Percentiles rank a stretch among this genome's conserved stretches.
Conservation (phyloP, 2,797 vertebrate species). For the Malurus splendens region DNA sequence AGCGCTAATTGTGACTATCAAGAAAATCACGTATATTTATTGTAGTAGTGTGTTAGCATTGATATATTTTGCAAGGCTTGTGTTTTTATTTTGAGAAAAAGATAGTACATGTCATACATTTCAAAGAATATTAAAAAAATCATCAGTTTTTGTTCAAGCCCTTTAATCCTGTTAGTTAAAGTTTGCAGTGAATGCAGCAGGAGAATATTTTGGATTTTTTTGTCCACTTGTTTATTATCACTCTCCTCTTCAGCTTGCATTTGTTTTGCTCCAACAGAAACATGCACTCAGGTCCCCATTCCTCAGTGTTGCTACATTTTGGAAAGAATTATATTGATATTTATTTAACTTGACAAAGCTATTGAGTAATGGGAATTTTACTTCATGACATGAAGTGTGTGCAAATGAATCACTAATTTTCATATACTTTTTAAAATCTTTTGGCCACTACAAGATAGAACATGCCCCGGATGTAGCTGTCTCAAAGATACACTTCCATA, state of each 20-base stretch:
- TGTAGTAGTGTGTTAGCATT: neutral
- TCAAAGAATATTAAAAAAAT: neutral
- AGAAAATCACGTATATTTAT: neutral
- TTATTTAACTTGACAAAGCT: neutral
- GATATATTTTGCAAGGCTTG: neutral
- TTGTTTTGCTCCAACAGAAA: neutral
- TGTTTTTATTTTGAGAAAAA: neutral
- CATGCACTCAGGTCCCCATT: neutral
- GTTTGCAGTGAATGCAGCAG: neutral
- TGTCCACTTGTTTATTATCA: neutral
- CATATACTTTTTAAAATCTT: neutral
- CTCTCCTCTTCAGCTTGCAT: neutral
- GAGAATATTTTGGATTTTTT: neutral
- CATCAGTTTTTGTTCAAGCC: neutral
- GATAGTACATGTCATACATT: neutral
- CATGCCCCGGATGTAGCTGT: neutral
- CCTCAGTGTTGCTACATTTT: neutral
- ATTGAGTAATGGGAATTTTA: neutral
- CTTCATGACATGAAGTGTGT: neutral
- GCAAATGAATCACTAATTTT: neutral
- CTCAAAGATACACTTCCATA: neutral
- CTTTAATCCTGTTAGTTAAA: neutral
- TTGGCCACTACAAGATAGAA: neutral
- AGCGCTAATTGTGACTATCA: neutral
- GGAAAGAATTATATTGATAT: neutral